Percentiles rank a stretch among this genome's conserved stretches.
Evolutionary conservation across 2,888 invertebrate genomes (phyloP).

Genomic region (Euspilapteryx auroguttella): DNA sequence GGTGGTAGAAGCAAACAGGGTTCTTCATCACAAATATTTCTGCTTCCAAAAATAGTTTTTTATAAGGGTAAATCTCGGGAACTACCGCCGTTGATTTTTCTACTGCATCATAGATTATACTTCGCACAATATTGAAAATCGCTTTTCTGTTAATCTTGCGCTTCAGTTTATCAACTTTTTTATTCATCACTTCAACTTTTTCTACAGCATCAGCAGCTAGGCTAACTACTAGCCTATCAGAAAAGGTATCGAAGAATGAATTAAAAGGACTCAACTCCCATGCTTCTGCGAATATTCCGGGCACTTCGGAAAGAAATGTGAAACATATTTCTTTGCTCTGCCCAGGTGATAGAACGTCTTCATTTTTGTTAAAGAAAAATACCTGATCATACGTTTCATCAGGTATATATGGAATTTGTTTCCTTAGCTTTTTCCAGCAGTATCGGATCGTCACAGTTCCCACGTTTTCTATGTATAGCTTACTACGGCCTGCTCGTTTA

Average conservation of each 20-base stretch:
- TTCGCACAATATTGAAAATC: slow-evolving; percentile 15
- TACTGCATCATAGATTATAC: slow-evolving; percentile 19
- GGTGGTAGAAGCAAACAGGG: slow-evolving; percentile 43
- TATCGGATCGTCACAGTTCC: slow-evolving; percentile 49
- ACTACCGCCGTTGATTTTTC: slow-evolving; percentile 16
- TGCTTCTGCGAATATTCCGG: slow-evolving; percentile 35
- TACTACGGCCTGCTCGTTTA: slow-evolving; percentile 26
- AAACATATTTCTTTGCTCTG: slow-evolving; percentile 37
- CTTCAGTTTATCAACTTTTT: slow-evolving; percentile 19
- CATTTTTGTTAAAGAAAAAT: slow-evolving; percentile 63
- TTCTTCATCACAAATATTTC: slow-evolving; percentile 44
- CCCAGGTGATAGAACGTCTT: slow-evolving; percentile 51
- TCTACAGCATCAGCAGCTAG: slow-evolving; percentile 32
- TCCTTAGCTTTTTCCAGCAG: slow-evolving; percentile 45
- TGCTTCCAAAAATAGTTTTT: slow-evolving; percentile 30
- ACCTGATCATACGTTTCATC: slow-evolving; percentile 27
- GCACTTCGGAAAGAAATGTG: slow-evolving; percentile 39
- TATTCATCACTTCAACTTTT: slow-evolving; percentile 15
- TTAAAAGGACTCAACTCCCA: slow-evolving; percentile 54
- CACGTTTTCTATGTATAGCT: slow-evolving; percentile 43
- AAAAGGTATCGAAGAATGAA: slow-evolving; percentile 23
- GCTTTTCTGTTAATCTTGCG: slow-evolving; percentile 19
- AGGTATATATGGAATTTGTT: slow-evolving; percentile 23
- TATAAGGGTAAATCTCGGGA: slow-evolving; percentile 33
- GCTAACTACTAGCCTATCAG: slow-evolving; percentile 25